Evolutionary conservation across 2,113 vertebrate species (phyloP), one percentile per base, ranked within the genome.

Genomic region (Scopus umbretta): DNA sequence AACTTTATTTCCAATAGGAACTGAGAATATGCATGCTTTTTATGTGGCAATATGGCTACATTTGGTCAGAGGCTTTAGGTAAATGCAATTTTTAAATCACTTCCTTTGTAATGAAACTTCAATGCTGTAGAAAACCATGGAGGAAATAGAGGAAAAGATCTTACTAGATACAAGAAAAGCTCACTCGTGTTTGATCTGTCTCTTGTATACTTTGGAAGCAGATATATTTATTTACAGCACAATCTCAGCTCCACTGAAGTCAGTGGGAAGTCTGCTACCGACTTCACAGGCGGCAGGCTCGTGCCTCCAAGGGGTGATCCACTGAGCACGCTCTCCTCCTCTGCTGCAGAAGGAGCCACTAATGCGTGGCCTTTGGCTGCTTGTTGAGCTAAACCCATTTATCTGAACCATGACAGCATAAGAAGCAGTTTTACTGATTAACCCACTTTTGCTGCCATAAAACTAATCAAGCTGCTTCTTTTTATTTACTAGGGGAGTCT

Each of bases 151-250:
- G 40, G 30, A 9, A 72, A 80, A 94, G 26, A 80, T 91, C 83
- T 89, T 61, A 47, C 23, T 26, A 87, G 32, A 42, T 65, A n/a
- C 52, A 58, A 79, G 80, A 61, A 81, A 91, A 96, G 30, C 58
- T 96, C 36, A 4, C 58, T 95, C 5, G 0, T 87, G 58, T 91
- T 95, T 95, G 70, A 92, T 92, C 83, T 94, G 40, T 63, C 68
- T 95, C 72, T 68, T 52, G 70, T 75, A 67, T 27, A 36, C 91
- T 82, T 85, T 89, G 73, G 91, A 95, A 76, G 73, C 68, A 94
- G 86, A 66, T 75, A 47, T 42, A 61, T 82, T 95, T 97, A 94
- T 91, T 95, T 92, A 90, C 80, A 87, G 89, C 89, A 76, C 73
- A 65, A 18, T 70, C 76, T 75, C 63, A 66, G 66, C 84, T 89